Base-by-base conservation (phyloP, 1,140 invertebrate species). In the Philotrypesis tridentata region DNA sequence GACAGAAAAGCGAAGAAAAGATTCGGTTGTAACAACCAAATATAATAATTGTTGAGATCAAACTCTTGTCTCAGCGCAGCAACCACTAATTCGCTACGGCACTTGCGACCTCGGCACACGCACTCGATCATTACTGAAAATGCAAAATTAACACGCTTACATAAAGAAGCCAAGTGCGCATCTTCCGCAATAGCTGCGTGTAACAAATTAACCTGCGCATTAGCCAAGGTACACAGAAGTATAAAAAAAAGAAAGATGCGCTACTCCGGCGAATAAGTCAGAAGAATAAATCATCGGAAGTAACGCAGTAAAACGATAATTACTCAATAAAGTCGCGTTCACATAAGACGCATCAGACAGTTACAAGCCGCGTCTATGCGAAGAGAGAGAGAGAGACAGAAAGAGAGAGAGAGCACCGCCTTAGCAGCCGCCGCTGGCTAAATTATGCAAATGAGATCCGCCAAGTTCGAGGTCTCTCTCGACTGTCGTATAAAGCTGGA, bases 371-470 rank as follows among this genome's bases (percentile, higher is more conserved):
- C n/a, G n/a, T 63, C 70, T 37, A 17, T n/a, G n/a, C 7, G 7
- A 9, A 21, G 7, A 63, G 14, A 60, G n/a, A 60, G 61, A 14
- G 17, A 43, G 12, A 43, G 12, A 7, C 7, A n/a, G 11, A 21
- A 4, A 63, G 14, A 60, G n/a, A 60, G 61, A 14, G 17, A 55
- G 6, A 55, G 17, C 17, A n/a, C 14, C 48, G 4, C 17, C 48
- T 21, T 1, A 2, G n/a, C 33, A 7, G 68, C 33, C 68, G 29
- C 27, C n/a, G 11, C 12, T 31, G 67, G 74, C n/a, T 82, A 75
- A 82, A 82, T 78, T 82, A 82, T 82, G 80, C 80, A 82, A 82
- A 82, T 82, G 74, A 78, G 80, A 82, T 77, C 68, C 33, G 80
- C 65, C 43, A 82, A 82, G 65, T 63, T 72, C 65, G 80, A 77